Evolutionary conservation across 2,797 vertebrate genomes (phyloP), one percentile per base, ranked within the genome.

Genomic region (Eutrigla gurnardus): DNA sequence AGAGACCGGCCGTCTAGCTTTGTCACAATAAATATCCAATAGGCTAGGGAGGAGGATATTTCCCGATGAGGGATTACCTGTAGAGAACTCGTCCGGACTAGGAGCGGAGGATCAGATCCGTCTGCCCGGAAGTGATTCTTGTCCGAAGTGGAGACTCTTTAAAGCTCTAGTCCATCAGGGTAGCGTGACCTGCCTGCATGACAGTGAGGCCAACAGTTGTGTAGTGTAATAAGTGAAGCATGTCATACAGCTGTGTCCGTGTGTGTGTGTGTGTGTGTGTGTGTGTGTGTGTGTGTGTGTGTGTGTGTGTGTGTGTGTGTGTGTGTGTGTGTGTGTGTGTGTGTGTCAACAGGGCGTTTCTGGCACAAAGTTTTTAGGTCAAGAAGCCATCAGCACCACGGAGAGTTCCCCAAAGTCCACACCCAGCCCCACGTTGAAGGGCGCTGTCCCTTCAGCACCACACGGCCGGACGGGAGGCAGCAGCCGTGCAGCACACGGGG

Each of bases 401-500:
- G 85, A 88, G 43, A 91, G 87, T 70, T 90, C 84, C 32, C 10
- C 3, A 6, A 49, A 18, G 84, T 93, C 91, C 94, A 93, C 92
- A 87, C 91, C 90, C 91, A 86, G 83, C 69, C 67, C 75, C 50
- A 77, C 88, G 80, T 66, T 80, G 67, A 78, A 63, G 86, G 91
- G 89, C 86, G 93, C 94, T 95, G 93, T 95, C 91, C 90, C 17
- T 92, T 94, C 95, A 94, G 94, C 91, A 94, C 94, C 91, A 81
- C 63, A 15, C 75, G 17, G 14, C 36, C 7, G 45, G 15, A n/a
- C 11, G 6, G 52, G 18, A 25, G 25, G 64, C 46, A 49, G 46
- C 49, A 64, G 57, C 15, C 6, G 14, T 14, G 3, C 6, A 10
- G 0, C 18, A 36, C 65, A 57, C 39, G 40, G 0, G 17, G 17